A percentile compares a stretch with the other conserved stretches of the same genome.
Conservation (phyloP, 37 sponge, comb jelly and placozoan species). For the Ephydatia muelleri region DNA sequence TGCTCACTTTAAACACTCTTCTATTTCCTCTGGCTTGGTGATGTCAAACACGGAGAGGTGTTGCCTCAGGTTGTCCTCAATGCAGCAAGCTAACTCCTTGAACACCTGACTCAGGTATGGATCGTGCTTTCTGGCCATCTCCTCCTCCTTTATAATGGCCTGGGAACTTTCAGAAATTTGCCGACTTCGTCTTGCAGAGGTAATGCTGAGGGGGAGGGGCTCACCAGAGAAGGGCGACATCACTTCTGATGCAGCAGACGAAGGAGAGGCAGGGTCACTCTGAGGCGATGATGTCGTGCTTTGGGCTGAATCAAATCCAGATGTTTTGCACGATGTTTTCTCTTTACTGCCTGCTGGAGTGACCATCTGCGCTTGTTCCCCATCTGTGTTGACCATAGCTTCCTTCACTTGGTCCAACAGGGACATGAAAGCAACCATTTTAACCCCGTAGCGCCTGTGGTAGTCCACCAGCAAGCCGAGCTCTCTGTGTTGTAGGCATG, state of each 20-base stretch:
- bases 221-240: neutral
- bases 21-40: neutral
- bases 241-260: neutral
- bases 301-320: neutral
- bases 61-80: neutral
- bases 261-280: neutral
- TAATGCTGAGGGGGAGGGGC: neutral
- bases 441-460: neutral
- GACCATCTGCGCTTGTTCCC: neutral
- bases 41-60: neutral
- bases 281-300: neutral
- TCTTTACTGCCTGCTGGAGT: neutral
- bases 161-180: neutral
- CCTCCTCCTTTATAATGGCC: neutral
- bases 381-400: too few species aligned
- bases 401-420: neutral
- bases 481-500: neutral
- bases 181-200: neutral
- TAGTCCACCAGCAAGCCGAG: neutral
- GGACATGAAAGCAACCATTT: neutral
- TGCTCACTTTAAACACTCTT: neutral
- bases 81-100: neutral
- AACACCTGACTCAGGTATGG: neutral
- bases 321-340: too few species aligned
- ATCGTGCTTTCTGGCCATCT: neutral